These are phyloP conservation scores for Leptocoma aspasia DNA, from an alignment of 2,113 vertebrate genomes.

Conservation along the genomic window DNA sequence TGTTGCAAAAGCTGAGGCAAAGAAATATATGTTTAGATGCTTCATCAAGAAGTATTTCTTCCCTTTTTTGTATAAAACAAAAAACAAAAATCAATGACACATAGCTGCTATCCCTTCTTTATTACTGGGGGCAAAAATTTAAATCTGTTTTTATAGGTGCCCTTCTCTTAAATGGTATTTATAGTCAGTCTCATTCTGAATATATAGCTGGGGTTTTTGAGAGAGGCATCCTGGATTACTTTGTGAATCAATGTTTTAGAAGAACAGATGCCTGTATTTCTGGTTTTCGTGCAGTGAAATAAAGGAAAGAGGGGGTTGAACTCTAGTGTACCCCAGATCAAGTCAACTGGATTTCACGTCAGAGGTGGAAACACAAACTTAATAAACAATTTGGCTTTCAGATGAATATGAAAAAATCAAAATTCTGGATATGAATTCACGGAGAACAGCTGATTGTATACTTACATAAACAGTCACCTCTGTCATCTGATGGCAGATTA, in stretches of 20 bases:
- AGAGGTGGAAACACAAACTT: background rate
- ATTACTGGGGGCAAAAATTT: background rate
- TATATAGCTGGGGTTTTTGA: background rate
- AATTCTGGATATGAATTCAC: background rate
- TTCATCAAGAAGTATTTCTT: background rate
- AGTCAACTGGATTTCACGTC: background rate
- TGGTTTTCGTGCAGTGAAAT: background rate
- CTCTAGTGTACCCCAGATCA: background rate
- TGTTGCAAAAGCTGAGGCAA: background rate
- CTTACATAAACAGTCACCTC: background rate
- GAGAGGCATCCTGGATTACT: background rate
- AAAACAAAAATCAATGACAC: fast-evolving
- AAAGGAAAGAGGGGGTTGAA: background rate
- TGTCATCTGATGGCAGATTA: background rate
- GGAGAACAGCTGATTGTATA: background rate
- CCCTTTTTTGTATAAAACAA: background rate
- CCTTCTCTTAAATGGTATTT: background rate
- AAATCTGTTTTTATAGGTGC: background rate
- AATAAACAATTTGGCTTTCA: background rate
- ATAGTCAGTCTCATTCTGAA: background rate
- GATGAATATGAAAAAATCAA: background rate
- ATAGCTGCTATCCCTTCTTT: background rate
- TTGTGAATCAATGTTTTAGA: background rate
- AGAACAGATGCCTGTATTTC: background rate
- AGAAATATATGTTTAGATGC: background rate